Evolutionary conservation across 1,140 invertebrate genomes (phyloP).

Genomic region (Habropoda laboriosa): DNA sequence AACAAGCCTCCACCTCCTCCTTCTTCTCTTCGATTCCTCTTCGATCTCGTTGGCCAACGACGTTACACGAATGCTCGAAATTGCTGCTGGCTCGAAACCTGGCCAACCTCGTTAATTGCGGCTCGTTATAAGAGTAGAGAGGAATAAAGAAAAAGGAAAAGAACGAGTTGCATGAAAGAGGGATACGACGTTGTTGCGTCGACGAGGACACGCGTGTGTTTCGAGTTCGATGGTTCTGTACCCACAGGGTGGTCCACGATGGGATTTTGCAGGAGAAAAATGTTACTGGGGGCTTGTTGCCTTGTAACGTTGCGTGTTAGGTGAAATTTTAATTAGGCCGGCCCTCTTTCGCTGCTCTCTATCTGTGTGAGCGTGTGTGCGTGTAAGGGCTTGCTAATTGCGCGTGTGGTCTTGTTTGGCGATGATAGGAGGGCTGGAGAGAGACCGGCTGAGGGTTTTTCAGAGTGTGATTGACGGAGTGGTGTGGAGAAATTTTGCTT

Average conservation of each 20-base stretch:
- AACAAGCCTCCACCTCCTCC: conserved; percentile 4
- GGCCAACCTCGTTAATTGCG: conserved; percentile 68
- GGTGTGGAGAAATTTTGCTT: no score
- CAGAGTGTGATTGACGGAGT: background rate
- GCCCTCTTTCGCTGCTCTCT: background rate
- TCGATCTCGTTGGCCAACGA: background rate
- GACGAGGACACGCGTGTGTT: background rate
- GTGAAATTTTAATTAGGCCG: conserved; percentile 26
- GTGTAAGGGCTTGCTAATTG: conserved; percentile 23
- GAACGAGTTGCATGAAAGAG: no score
- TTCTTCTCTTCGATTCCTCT: background rate
- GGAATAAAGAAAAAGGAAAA: background rate
- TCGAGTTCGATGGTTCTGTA: background rate
- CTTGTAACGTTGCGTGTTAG: conserved; percentile 15
- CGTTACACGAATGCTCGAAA: conserved; percentile 64
- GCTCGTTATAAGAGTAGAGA: conserved; percentile 63
- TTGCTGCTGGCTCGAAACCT: conserved; percentile 56
- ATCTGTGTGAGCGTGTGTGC: no score
- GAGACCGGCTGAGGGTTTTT: background rate
- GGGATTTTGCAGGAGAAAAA: background rate
- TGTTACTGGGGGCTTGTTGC: background rate
- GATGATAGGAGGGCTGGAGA: background rate
- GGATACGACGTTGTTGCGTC: background rate
- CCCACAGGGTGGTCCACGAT: background rate
- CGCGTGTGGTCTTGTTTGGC: background rate